These are phyloP conservation scores for Brachionus paranguensis DNA, from an alignment of 1,140 invertebrate genomes.

Conservation along the genomic window DNA sequence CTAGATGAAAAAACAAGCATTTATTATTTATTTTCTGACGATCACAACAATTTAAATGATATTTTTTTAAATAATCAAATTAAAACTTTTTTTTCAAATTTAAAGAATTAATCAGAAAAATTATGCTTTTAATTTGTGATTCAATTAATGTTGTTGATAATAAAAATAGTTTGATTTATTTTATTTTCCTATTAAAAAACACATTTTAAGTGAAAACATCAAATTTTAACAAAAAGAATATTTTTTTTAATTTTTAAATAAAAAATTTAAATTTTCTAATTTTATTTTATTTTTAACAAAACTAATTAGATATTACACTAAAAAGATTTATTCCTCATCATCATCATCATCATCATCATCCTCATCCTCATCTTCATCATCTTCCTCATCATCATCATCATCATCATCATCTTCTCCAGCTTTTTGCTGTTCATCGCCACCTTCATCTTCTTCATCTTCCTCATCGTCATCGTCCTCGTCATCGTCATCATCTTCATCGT, in stretches of 20 bases:
- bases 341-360: not conserved
- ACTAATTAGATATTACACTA: not conserved
- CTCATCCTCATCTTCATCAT: not conserved
- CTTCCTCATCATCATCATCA: not conserved
- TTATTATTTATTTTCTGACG: too few relatives aligned
- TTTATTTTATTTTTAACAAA: not conserved
- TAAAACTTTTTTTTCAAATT: too few relatives aligned
- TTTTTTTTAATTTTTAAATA: not conserved
- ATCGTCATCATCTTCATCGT: not conserved
- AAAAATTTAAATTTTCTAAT: not conserved
- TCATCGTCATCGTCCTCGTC: conserved; percentile 28
- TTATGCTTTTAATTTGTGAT: too few relatives aligned
- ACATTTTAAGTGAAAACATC: too few relatives aligned
- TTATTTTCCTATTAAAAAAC: too few relatives aligned
- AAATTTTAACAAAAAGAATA: too few relatives aligned
- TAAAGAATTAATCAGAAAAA: too few relatives aligned
- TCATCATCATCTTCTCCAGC: conserved; percentile 3
- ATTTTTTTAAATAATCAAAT: too few relatives aligned
- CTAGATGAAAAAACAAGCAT: too few relatives aligned
- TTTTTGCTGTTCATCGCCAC: not conserved
- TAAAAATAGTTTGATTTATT: too few relatives aligned
- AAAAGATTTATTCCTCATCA: not conserved
- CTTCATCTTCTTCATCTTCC: not conserved
- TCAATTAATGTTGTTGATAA: too few relatives aligned
- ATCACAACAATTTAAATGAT: too few relatives aligned